Percentiles rank a stretch among this genome's conserved stretches.
These are phyloP conservation scores for Melolontha melolontha DNA, from an alignment of 2,888 invertebrate genomes.

Conservation along the genomic window DNA sequence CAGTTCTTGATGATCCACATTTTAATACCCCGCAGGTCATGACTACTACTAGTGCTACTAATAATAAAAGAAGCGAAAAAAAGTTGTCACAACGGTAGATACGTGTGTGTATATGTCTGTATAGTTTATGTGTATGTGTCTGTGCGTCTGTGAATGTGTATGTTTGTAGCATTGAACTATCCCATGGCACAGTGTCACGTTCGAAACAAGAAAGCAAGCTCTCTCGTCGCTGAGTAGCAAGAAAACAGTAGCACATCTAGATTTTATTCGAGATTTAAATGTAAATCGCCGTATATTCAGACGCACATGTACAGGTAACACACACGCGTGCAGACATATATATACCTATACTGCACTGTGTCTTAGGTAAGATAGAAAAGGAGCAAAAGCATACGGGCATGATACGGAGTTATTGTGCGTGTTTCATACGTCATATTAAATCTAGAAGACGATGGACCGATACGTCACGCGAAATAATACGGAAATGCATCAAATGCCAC, in stretches of 20 bases:
- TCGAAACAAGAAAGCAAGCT: conserved; percentile 15
- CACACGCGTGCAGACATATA: background rate
- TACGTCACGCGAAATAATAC: background rate
- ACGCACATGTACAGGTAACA: background rate
- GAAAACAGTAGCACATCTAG: conserved; percentile 29
- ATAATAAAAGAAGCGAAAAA: conserved; percentile 9
- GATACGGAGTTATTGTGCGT: conserved; percentile 1
- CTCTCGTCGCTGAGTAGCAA: conserved; percentile 15
- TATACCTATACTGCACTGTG: no score
- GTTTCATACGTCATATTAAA: conserved; percentile 10
- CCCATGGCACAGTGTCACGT: conserved; percentile 10
- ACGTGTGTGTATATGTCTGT: conserved; percentile 10
- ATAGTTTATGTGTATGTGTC: background rate
- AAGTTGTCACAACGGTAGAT: conserved; percentile 37
- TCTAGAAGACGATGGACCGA: background rate
- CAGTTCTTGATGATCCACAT: conserved; percentile 19
- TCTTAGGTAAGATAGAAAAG: background rate
- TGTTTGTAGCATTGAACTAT: conserved; percentile 8
- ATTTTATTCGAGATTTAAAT: conserved; percentile 32
- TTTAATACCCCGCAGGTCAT: conserved; percentile 29
- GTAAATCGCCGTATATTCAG: conserved; percentile 25
- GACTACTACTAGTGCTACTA: background rate
- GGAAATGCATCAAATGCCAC: no score
- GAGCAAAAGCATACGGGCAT: no score
- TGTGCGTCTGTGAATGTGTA: background rate